Base-by-base conservation (phyloP, 1,140 invertebrate genomes). In the Telenomus remus region DNA sequence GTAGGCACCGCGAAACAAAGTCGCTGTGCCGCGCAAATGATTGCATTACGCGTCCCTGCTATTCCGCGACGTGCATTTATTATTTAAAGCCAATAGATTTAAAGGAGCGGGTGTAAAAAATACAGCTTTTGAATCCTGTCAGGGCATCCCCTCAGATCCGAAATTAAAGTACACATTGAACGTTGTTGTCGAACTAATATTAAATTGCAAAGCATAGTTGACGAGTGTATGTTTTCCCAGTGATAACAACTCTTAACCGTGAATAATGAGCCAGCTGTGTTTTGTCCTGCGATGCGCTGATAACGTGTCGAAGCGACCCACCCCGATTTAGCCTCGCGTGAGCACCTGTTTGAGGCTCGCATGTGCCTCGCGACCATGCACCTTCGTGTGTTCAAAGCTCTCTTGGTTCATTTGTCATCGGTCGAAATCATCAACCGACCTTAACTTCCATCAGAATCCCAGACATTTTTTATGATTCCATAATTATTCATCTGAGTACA, bases 11-110 rank as follows among this genome's bases (percentile, higher is more conserved):
- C 57, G 70, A 72, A 65, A 55, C 61, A 63, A 76, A 72, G 63
- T 81, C 76, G 80, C 78, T 79, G 74, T 12, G 72, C 81, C 76
- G 81, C 79, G 79, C 82, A 78, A 83, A 84, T 84, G 82, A 86
- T 87, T 86, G 82, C 81, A 79, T 86, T 87, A 85, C 78, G 82
- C 82, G 72, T 68, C 60, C 60, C 74, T 77, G 44, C 39, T 65
- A 27, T 55, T 47, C 55, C 49, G 56, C 75, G 71, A 79, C 70
- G 49, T 14, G 57, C 69, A 85, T 88, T 81, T 83, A 85, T 88
- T 88, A 88, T 88, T 88, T 78, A 88, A 65, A 66, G 51, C 61
- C 56, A 59, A 63, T 70, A 15, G 53, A 43, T 59, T 69, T 53
- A 34, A 68, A 34, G 19, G 27, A 39, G 9, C 37, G 37, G 37